Base-by-base conservation (phyloP, 2,797 vertebrate species). In the Clarias fuscus region DNA sequence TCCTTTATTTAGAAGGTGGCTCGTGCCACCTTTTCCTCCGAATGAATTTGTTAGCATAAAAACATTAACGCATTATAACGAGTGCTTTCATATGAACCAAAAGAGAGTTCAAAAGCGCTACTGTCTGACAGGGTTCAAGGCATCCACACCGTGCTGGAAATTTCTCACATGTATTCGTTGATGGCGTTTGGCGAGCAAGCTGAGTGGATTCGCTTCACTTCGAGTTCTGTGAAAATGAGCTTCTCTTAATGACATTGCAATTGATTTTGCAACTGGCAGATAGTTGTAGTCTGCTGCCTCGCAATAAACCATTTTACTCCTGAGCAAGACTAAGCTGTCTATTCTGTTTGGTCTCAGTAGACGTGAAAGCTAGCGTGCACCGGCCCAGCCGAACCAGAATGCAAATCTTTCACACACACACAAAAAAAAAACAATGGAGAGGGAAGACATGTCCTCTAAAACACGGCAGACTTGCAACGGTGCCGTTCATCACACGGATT, bases 401-500 rank as follows among this genome's bases (percentile, higher is more conserved):
- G 43, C 58, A 56, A 89, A 68, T 76, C 82, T 83, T 80, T 65
- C n/a, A 27, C 61, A 33, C 48, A 37, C 37, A 4, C 37, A 37
- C 3, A 37, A 10, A 43, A 48, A 53, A 53, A 53, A 82, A 24
- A 82, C 88, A 72, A 76, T 68, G 18, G 80, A 43, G 75, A 61
- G 48, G 76, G 22, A 75, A 81, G 85, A 87, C 87, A 90, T 81
- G 86, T 87, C 75, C 86, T 85, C 78, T 80, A 88, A 82, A 84
- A 84, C 83, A 87, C 81, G 68, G 85, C 77, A 58, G 77, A 83
- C 85, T 90, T 89, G 91, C 92, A 90, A 92, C 89, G 90, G 90
- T 90, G 92, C 90, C 83, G 88, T 95, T 96, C 92, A 92, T 96
- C 91, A 90, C 83, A 84, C 91, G 90, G 94, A 90, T 96, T 96